These are phyloP conservation scores for Spodoptera exigua DNA, from an alignment of 2,888 invertebrate species.

Conservation along the genomic window DNA sequence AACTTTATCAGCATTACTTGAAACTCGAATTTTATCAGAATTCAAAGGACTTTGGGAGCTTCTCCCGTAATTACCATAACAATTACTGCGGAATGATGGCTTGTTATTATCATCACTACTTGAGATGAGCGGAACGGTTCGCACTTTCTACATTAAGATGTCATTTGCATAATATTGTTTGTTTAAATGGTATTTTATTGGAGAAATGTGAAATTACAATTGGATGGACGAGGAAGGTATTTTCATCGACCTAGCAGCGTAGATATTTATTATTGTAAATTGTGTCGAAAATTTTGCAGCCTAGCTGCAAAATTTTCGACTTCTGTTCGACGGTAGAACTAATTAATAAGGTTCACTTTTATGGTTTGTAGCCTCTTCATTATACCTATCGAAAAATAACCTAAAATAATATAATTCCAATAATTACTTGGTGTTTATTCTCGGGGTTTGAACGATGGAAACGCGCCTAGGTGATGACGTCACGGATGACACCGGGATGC, in stretches of 20 bases:
- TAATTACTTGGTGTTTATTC: too few relatives aligned
- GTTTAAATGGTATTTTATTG: slow-evolving; percentile 4
- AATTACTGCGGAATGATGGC: slow-evolving; percentile 33
- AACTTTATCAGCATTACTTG: slow-evolving; percentile 35
- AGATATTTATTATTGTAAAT: not conserved
- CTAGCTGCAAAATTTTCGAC: too few relatives aligned
- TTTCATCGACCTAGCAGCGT: not conserved
- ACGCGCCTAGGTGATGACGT: too few relatives aligned
- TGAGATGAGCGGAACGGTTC: slow-evolving; percentile 5
- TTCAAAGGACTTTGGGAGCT: slow-evolving; percentile 22
- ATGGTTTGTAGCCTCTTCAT: too few relatives aligned
- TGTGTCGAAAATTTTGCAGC: not conserved
- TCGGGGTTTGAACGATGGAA: too few relatives aligned
- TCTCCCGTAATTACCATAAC: slow-evolving; percentile 45
- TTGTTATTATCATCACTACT: slow-evolving; percentile 16
- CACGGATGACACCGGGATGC: too few relatives aligned
- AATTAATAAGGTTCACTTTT: too few relatives aligned
- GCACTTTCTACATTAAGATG: slow-evolving; percentile 7
- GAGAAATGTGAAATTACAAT: slow-evolving; percentile 1
- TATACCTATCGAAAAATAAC: too few relatives aligned
- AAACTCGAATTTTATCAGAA: slow-evolving; percentile 19
- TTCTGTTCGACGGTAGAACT: too few relatives aligned
- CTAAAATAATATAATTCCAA: too few relatives aligned
- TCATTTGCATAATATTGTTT: slow-evolving; percentile 23
- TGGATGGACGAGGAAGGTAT: too few relatives aligned